A percentile compares a stretch with the other conserved stretches of the same genome.
These are phyloP conservation scores for Laspeyria flexula DNA, from an alignment of 2,888 invertebrate species.

Conservation along the genomic window DNA sequence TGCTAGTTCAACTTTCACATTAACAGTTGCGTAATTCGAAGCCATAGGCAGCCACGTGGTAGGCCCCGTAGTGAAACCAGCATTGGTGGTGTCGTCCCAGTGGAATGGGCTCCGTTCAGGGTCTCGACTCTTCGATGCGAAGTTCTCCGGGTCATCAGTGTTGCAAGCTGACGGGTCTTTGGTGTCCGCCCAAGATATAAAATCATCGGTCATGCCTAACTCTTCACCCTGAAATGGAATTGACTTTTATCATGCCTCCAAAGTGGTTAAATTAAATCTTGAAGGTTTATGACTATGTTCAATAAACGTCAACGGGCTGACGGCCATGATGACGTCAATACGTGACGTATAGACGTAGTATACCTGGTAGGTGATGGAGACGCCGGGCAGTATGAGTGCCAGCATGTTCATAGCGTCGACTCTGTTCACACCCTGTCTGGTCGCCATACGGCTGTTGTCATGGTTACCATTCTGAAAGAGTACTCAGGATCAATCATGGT, in stretches of 20 bases:
- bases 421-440: slow-evolving; percentile 87
- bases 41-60: slow-evolving; percentile 88
- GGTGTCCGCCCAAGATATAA: slow-evolving; percentile 87
- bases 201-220: slow-evolving; percentile 90
- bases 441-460: slow-evolving; percentile 88
- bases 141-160: slow-evolving; percentile 87
- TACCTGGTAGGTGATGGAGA: slow-evolving; percentile 93
- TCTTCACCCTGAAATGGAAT: slow-evolving; percentile 91
- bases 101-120: slow-evolving; percentile 88
- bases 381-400: slow-evolving; percentile 92
- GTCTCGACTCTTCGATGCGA: slow-evolving; percentile 86
- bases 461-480: slow-evolving; percentile 88
- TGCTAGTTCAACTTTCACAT: slow-evolving; percentile 81
- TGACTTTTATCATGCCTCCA: too few relatives aligned
- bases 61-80: slow-evolving; percentile 75
- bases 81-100: slow-evolving; percentile 83
- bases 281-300: too few relatives aligned
- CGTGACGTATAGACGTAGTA: too few relatives aligned
- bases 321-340: too few relatives aligned
- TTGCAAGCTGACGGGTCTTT: slow-evolving; percentile 88
- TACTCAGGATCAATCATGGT: too few relatives aligned
- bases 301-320: too few relatives aligned
- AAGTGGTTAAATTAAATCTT: too few relatives aligned
- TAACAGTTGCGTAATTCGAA: slow-evolving; percentile 85
- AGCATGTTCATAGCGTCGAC: slow-evolving; percentile 93